Evolutionary conservation across 2,888 invertebrate species (phyloP).

Genomic region (Entomobrya proxima): DNA sequence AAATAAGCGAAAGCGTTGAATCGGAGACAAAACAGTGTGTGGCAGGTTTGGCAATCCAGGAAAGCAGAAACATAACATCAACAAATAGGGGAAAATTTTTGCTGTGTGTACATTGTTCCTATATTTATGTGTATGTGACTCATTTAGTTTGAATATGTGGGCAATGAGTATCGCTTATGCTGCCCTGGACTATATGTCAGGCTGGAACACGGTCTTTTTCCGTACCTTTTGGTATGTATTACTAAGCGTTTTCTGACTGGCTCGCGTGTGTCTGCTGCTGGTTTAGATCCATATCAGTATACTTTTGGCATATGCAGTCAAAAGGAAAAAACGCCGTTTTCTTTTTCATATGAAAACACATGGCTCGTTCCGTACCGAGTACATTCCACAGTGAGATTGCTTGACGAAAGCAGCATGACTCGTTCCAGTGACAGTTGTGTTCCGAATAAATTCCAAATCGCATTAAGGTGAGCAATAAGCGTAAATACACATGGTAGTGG

Average conservation of each 20-base stretch:
- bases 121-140: neutral
- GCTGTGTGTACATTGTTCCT: neutral
- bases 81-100: neutral
- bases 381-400: constrained; percentile 9
- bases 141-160: neutral
- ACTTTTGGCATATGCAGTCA: neutral
- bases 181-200: neutral
- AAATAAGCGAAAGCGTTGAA: neutral
- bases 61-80: neutral
- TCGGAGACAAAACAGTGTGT: neutral
- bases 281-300: neutral
- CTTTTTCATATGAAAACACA: neutral
- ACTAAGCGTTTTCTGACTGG: neutral
- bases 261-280: neutral
- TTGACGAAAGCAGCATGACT: constrained; percentile 15
- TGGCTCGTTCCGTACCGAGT: neutral
- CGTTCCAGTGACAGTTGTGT: constrained; percentile 44
- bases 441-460: constrained; percentile 52
- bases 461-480: constrained; percentile 56
- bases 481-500: constrained; percentile 29
- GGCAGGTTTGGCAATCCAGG: neutral
- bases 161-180: neutral
- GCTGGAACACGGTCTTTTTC: neutral
- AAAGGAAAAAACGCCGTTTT: neutral
- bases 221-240: neutral